phyloP scores from a whole-genome alignment of 2,113 vertebrate species.

The Girardinichthys multiradiatus region DNA sequence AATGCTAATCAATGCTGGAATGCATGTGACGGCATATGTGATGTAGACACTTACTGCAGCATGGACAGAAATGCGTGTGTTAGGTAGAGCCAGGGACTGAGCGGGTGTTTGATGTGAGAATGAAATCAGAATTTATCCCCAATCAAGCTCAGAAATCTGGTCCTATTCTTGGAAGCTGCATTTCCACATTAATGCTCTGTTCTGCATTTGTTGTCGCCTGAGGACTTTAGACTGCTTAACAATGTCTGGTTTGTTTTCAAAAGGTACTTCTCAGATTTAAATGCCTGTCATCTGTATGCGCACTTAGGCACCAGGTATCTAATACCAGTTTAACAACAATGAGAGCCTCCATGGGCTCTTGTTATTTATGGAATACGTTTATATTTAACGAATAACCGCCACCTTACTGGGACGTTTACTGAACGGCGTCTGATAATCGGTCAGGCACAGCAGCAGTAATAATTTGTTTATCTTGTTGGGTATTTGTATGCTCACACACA shows the following conservation, averaged over 20 bases:
- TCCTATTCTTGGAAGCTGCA: constrained; percentile 65
- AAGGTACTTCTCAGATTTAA: constrained; percentile 43
- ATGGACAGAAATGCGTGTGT: constrained; percentile 26
- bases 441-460: neutral
- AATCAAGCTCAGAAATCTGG: constrained; percentile 72
- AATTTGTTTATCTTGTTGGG: constrained; percentile 10
- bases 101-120: constrained; percentile 40
- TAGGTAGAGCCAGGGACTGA: constrained; percentile 10
- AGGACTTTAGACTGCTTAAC: constrained; percentile 46
- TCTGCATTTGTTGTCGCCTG: constrained; percentile 51
- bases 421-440: constrained; percentile 3
- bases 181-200: constrained; percentile 29
- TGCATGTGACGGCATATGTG: constrained; percentile 2
- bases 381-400: neutral
- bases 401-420: neutral
- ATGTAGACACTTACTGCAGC: constrained; percentile 26
- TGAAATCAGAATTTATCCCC: constrained; percentile 76
- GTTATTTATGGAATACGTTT: constrained; percentile 1
- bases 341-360: constrained; percentile 28
- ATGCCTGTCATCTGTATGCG: constrained; percentile 53
- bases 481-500: constrained; percentile 11
- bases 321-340: constrained; percentile 52
- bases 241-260: constrained; percentile 63
- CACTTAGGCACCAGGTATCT: constrained; percentile 49
- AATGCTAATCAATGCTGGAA: constrained; percentile 11